phyloP scores from a whole-genome alignment of 2,113 vertebrate species.

The Pygoscelis antarcticus region DNA sequence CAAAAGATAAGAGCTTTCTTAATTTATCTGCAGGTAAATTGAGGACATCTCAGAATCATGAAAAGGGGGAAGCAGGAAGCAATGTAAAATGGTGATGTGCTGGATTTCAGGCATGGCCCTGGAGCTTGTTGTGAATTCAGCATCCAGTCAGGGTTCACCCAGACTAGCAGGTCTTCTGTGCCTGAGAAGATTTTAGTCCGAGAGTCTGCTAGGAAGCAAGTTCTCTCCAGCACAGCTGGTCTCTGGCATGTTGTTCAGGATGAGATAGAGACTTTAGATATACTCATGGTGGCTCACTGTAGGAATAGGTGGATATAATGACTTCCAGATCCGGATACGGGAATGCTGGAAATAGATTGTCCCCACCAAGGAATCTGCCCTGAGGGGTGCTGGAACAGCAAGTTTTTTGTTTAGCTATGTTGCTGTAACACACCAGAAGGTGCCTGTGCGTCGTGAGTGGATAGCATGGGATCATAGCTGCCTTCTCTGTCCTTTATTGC shows the following conservation, averaged over 20 bases:
- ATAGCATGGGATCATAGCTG: neutral
- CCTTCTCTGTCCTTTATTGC: neutral
- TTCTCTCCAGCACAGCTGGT: neutral
- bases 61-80: neutral
- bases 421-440: constrained; percentile 5
- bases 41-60: neutral
- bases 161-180: neutral
- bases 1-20: constrained; percentile 60
- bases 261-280: constrained; percentile 45
- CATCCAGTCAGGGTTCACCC: neutral
- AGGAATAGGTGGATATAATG: constrained; percentile 51
- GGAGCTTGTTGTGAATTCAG: neutral
- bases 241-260: neutral
- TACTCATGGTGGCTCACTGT: neutral
- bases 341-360: constrained; percentile 50
- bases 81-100: neutral
- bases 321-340: constrained; percentile 41
- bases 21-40: constrained; percentile 46
- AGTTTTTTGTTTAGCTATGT: constrained; percentile 17
- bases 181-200: neutral
- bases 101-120: neutral
- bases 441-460: neutral
- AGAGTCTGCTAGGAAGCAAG: neutral
- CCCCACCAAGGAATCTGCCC: constrained; percentile 32
- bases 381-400: neutral